Conservation (phyloP, 2,888 invertebrate species). For the Drosophila prolongata region DNA sequence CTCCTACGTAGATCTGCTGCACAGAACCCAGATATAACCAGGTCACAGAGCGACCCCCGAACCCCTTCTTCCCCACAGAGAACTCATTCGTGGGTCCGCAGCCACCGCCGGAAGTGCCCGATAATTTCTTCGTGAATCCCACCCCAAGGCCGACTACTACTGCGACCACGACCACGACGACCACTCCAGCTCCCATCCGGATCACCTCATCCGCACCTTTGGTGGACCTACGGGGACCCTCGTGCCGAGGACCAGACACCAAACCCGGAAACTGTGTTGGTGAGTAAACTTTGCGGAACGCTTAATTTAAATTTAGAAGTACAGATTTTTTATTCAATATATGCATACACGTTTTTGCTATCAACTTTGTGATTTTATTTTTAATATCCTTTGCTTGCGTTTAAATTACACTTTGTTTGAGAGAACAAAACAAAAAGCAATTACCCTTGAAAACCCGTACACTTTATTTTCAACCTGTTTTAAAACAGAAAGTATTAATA, state of each 20-base stretch:
- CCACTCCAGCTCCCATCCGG: slow-evolving; percentile 38
- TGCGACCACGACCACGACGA: slow-evolving; percentile 9
- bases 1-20: slow-evolving; percentile 75
- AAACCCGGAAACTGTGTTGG: slow-evolving; percentile 74
- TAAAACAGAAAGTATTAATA: not conserved
- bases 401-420: not conserved
- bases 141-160: slow-evolving; percentile 14
- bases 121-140: slow-evolving; percentile 58
- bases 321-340: too few relatives aligned
- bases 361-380: not conserved
- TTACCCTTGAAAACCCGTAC: not conserved
- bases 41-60: slow-evolving; percentile 53
- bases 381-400: not conserved
- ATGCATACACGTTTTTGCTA: not conserved
- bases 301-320: too few relatives aligned
- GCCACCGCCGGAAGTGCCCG: slow-evolving; percentile 15
- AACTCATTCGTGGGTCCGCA: slow-evolving; percentile 36
- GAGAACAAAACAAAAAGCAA: not conserved
- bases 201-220: slow-evolving; percentile 45
- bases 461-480: not conserved
- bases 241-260: slow-evolving; percentile 68
- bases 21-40: slow-evolving; percentile 64
- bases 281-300: slow-evolving; percentile 38
- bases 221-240: slow-evolving; percentile 42
- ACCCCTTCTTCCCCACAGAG: slow-evolving; percentile 61